Evolutionary conservation across 1,140 invertebrate species (phyloP).

Genomic region (Drosophila rufa): DNA sequence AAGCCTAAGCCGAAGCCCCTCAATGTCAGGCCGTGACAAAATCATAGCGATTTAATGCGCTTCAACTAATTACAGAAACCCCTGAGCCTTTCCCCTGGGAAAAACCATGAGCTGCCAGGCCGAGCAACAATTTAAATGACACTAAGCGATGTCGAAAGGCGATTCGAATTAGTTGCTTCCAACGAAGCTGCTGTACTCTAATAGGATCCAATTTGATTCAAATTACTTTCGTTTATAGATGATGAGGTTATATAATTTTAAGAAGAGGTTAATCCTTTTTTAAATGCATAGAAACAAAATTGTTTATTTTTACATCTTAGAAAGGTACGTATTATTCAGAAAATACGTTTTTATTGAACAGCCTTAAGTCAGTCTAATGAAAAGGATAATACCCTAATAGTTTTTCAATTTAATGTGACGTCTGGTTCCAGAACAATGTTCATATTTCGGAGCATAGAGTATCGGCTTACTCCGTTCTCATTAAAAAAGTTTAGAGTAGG

Average conservation of each 20-base stretch:
- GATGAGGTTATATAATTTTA: no score
- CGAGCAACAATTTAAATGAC: slow-evolving; percentile 37
- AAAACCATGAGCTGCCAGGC: slow-evolving; percentile 33
- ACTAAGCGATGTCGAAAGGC: slow-evolving; percentile 24
- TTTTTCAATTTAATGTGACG: not conserved
- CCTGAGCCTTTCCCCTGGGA: slow-evolving; percentile 7
- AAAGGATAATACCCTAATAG: not conserved
- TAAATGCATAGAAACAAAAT: no score
- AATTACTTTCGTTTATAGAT: no score
- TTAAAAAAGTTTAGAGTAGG: slow-evolving; percentile 65
- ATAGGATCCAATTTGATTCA: not conserved
- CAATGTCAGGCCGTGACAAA: slow-evolving; percentile 60
- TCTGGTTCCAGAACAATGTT: not conserved
- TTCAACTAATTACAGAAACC: slow-evolving; percentile 56
- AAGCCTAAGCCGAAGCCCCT: slow-evolving; percentile 21
- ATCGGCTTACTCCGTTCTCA: slow-evolving; percentile 52
- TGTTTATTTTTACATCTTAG: no score
- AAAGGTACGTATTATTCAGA: not conserved
- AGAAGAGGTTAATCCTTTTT: no score
- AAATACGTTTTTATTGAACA: no score
- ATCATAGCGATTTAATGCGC: slow-evolving; percentile 63
- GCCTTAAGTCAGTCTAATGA: not conserved
- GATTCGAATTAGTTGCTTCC: slow-evolving; percentile 1
- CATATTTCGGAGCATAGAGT: slow-evolving; percentile 21
- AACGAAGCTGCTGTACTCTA: slow-evolving; percentile 1